Conservation (phyloP, 1,140 invertebrate genomes). For the Danaus melanippus region DNA sequence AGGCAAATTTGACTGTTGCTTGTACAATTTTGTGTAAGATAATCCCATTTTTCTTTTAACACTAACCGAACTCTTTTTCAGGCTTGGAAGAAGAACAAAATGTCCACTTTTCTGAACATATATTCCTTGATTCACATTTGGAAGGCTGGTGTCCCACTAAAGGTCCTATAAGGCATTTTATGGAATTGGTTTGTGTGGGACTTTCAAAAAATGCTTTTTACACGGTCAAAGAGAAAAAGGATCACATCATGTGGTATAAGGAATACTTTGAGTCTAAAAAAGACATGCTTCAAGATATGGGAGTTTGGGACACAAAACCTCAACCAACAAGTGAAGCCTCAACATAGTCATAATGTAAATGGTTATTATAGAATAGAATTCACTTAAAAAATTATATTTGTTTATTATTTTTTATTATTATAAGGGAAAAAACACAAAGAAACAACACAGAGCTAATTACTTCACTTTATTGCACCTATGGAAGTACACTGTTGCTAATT, state of each 20-base stretch:
- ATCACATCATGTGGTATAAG: slow-evolving; percentile 94
- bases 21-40: not conserved
- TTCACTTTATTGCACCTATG: slow-evolving; percentile 68
- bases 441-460: slow-evolving; percentile 43
- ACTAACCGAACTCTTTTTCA: slow-evolving; percentile 46
- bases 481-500: slow-evolving; percentile 63
- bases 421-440: slow-evolving; percentile 21
- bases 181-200: slow-evolving; percentile 96
- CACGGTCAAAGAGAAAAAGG: slow-evolving; percentile 88
- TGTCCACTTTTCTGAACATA: slow-evolving; percentile 91
- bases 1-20: no score
- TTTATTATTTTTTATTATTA: no score
- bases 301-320: slow-evolving; percentile 42
- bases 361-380: slow-evolving; percentile 13
- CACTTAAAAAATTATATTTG: not conserved
- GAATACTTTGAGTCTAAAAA: slow-evolving; percentile 91
- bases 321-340: slow-evolving; percentile 21
- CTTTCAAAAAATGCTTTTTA: slow-evolving; percentile 95
- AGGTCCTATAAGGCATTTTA: slow-evolving; percentile 95
- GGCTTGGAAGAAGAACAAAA: slow-evolving; percentile 85
- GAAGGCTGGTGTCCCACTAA: slow-evolving; percentile 89
- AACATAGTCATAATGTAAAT: slow-evolving; percentile 9
- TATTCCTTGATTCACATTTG: slow-evolving; percentile 91
- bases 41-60: not conserved
- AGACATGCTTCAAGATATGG: slow-evolving; percentile 78